Base-by-base conservation (phyloP, 2,888 invertebrate species). In the Gymnoscelis rufifasciata region DNA sequence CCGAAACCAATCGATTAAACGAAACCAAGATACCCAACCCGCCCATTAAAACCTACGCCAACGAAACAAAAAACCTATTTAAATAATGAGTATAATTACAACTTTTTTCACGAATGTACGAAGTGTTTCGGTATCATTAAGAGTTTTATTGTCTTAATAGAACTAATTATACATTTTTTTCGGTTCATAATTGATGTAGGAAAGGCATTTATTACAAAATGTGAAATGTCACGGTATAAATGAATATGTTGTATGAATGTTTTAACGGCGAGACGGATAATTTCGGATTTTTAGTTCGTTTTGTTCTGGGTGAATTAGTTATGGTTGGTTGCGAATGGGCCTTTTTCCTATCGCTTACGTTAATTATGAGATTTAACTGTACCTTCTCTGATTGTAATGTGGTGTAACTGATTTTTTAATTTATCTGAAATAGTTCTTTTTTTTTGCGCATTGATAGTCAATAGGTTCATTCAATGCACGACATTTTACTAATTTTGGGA, bases 81-180 rank as follows among this genome's bases (percentile, higher is more conserved):
- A 80, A 84, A 86, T 87, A 87, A 87, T 87, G 86, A 84, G 82
- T 81, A 84, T 87, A 87, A 86, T 87, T 87, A 87, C 79, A 83
- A 78, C 83, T 84, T 80, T 79, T 86, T 84, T 86, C 83, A 84
- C 81, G 74, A 83, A 80, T 78, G 71, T 78, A 84, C 83, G 80
- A 75, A 67, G 75, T 83, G 83, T 81, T 82, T 84, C 83, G 80
- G 86, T 83, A 83, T 88, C 87, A 87, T 88, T 86, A 88, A 84
- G 83, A 83, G 71, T 84, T 88, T 88, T 88, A 88, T 87, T 87
- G 87, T 88, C 83, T 88, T 87, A 86, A 88, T 87, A 84, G 82
- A 83, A 70, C 83, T 88, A 86, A 88, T 88, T 88, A 87, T 83
- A 84, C 75, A 83, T 87, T 87, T 87, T 84, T 88, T 86, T 86